Conservation (phyloP, 2,797 vertebrate genomes). For the Luscinia luscinia region DNA sequence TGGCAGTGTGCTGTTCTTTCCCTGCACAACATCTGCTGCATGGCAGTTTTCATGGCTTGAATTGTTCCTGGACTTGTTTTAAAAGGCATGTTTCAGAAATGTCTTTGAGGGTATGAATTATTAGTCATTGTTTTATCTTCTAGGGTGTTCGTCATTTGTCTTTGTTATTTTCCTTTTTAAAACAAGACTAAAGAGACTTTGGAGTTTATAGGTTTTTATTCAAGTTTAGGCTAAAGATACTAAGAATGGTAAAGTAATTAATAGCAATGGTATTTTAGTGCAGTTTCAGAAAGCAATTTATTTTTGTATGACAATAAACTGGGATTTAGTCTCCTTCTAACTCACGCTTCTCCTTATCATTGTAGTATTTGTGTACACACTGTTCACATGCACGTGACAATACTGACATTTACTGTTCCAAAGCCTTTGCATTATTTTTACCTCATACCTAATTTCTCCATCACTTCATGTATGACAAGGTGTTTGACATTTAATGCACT, state of each 20-base stretch:
- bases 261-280: not conserved
- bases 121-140: not conserved
- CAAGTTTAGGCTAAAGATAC: not conserved
- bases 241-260: not conserved
- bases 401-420: not conserved
- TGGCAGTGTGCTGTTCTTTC: not conserved
- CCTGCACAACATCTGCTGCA: slow-evolving; percentile 34
- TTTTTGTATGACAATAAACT: not conserved
- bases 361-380: not conserved
- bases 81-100: slow-evolving; percentile 27
- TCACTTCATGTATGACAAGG: not conserved
- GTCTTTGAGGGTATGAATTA: not conserved
- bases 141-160: not conserved
- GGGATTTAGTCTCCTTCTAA: slow-evolving; percentile 19
- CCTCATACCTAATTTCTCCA: not conserved
- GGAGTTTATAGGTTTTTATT: slow-evolving; percentile 9
- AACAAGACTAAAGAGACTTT: not conserved
- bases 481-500: not conserved
- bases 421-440: not conserved
- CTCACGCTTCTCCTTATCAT: not conserved
- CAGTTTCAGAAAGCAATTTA: not conserved
- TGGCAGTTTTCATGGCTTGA: not conserved
- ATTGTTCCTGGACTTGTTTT: slow-evolving; percentile 25
- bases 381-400: not conserved
- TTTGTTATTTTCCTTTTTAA: not conserved